Evolutionary conservation across 2,797 vertebrate genomes (phyloP).

Genomic region (Anabas testudineus): DNA sequence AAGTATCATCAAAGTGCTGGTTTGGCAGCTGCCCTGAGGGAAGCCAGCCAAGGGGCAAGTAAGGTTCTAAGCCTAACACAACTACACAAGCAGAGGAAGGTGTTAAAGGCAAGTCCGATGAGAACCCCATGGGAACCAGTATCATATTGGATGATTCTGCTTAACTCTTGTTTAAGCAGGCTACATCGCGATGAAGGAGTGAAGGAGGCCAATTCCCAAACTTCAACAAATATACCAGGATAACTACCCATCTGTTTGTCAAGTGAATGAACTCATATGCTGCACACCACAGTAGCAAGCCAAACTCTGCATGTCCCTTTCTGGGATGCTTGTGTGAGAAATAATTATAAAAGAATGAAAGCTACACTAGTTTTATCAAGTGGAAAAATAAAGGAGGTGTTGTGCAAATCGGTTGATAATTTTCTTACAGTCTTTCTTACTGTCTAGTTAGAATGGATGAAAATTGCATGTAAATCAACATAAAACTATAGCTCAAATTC

Average conservation of each 20-base stretch:
- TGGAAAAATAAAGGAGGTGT: not conserved
- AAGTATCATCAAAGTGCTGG: conserved; percentile 71
- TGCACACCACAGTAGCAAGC: not conserved
- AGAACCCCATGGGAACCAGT: conserved; percentile 20
- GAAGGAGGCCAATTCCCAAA: not conserved
- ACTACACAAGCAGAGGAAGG: conserved; percentile 55
- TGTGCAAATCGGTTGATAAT: not conserved
- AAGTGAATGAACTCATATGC: not conserved
- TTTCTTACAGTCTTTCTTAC: no score
- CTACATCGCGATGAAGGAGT: not conserved
- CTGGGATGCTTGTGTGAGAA: not conserved
- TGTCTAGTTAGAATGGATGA: no score
- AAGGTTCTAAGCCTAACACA: conserved; percentile 67
- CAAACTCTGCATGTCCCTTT: not conserved
- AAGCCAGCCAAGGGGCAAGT: conserved; percentile 64
- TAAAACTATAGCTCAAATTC: no score
- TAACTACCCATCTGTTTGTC: not conserved
- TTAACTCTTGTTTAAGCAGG: conserved; percentile 24
- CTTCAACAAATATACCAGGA: not conserved
- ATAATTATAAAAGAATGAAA: not conserved
- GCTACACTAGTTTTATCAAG: not conserved
- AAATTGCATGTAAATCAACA: no score
- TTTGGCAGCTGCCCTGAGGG: conserved; percentile 69
- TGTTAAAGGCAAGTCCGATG: conserved; percentile 50
- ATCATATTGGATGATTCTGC: conserved; percentile 6